Conservation (phyloP, 2,797 vertebrate species). For the Xenentodon cancila region DNA sequence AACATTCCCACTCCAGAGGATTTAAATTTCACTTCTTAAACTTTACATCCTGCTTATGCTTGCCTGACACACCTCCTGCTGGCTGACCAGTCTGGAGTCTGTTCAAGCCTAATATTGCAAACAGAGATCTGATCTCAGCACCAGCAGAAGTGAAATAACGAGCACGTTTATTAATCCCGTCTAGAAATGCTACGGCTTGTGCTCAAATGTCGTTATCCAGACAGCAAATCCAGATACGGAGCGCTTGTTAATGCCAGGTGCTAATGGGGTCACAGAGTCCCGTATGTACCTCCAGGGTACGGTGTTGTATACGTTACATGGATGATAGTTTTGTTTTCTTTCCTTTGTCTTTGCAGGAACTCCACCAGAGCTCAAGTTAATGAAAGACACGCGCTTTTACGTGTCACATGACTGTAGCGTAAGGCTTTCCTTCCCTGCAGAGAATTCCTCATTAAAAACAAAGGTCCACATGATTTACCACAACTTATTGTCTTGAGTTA, state of each 20-base stretch:
- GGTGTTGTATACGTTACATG: background rate
- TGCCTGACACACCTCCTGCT: background rate
- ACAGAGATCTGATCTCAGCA: background rate
- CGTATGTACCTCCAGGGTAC: background rate
- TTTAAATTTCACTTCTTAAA: no score
- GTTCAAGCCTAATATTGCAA: slow-evolving; percentile 1
- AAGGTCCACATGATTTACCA: background rate
- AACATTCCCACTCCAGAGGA: no score
- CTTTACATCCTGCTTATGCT: background rate
- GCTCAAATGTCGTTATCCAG: slow-evolving; percentile 15
- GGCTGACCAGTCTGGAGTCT: slow-evolving; percentile 11
- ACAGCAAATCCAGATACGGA: slow-evolving; percentile 9
- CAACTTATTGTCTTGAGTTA: background rate
- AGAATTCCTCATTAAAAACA: background rate
- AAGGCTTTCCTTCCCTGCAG: background rate
- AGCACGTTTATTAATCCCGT: background rate
- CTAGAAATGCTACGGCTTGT: slow-evolving; percentile 5
- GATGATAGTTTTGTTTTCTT: background rate
- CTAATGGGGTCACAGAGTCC: background rate
- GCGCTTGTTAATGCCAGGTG: background rate
- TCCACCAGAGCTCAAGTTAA: no score
- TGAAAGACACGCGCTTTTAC: background rate
- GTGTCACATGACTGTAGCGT: background rate
- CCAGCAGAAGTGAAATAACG: background rate
- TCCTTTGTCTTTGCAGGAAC: background rate